Evolutionary conservation across 23 tunicate species (phyloP).

Genomic region (Trididemnum miniatum): DNA sequence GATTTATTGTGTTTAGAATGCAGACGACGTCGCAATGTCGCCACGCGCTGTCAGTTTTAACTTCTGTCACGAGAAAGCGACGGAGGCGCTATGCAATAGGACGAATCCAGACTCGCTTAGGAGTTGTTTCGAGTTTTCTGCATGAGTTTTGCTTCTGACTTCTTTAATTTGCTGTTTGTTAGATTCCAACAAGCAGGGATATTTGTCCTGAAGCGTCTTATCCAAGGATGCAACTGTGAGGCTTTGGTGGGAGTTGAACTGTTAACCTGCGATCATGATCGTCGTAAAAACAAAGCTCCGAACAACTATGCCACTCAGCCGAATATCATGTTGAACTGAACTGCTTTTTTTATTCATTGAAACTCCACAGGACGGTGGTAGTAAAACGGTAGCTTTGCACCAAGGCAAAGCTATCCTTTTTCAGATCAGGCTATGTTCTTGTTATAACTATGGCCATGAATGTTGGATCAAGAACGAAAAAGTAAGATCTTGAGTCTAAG

Average conservation of each 20-base stretch:
- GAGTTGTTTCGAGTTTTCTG: not conserved
- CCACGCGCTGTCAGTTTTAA: too few species aligned
- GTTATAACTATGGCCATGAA: too few species aligned
- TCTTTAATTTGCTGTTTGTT: not conserved
- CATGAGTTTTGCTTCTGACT: not conserved
- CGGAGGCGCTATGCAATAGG: not conserved
- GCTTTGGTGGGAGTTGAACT: not conserved
- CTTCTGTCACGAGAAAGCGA: not conserved
- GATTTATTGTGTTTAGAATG: too few species aligned
- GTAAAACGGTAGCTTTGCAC: too few species aligned
- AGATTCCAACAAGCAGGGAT: not conserved
- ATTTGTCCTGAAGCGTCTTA: not conserved
- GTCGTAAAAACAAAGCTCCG: not conserved
- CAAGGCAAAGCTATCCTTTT: too few species aligned
- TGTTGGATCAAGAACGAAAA: too few species aligned
- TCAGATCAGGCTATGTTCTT: too few species aligned
- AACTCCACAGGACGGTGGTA: too few species aligned
- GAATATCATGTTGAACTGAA: not conserved
- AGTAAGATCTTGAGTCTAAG: too few species aligned
- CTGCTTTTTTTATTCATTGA: too few species aligned
- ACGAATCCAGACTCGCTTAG: not conserved
- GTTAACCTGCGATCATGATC: not conserved
- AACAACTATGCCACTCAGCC: not conserved
- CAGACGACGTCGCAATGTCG: too few species aligned
- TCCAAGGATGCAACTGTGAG: not conserved